Evolutionary conservation across 2,888 invertebrate species (phyloP).

Genomic region (Agrochola lychnidis): DNA sequence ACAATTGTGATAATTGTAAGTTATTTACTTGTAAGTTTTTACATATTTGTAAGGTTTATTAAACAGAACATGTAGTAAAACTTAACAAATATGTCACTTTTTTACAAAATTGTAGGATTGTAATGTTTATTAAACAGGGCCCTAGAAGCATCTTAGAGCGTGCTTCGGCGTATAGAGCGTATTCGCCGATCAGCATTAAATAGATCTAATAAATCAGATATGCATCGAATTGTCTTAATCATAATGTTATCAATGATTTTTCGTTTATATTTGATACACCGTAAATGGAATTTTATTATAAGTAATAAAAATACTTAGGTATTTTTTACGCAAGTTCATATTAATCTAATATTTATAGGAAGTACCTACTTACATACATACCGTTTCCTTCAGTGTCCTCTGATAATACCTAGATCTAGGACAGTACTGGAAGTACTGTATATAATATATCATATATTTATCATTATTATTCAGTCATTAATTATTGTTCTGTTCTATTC

Average conservation of each 20-base stretch:
- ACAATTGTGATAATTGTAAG: no score
- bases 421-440: neutral
- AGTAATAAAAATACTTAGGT: constrained; percentile 11
- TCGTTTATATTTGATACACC: constrained; percentile 15
- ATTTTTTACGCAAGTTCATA: constrained; percentile 35
- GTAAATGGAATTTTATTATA: constrained; percentile 18
- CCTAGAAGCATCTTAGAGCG: constrained; percentile 3
- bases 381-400: constrained; percentile 20
- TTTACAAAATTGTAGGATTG: no score
- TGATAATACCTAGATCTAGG: constrained; percentile 19
- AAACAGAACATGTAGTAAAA: no score
- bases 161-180: constrained; percentile 1
- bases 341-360: constrained; percentile 23
- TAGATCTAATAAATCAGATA: constrained; percentile 21
- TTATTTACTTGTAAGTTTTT: no score
- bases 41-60: no score
- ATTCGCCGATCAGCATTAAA: constrained; percentile 10
- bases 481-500: neutral
- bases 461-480: constrained; percentile 4
- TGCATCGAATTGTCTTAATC: constrained; percentile 52
- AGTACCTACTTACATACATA: constrained; percentile 3
- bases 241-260: constrained; percentile 21
- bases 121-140: no score
- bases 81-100: no score
- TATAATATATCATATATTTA: neutral